Evolutionary conservation across 2,888 invertebrate species (phyloP), one percentile per base, ranked within the genome.

Genomic region (Chloromyia formosa): DNA sequence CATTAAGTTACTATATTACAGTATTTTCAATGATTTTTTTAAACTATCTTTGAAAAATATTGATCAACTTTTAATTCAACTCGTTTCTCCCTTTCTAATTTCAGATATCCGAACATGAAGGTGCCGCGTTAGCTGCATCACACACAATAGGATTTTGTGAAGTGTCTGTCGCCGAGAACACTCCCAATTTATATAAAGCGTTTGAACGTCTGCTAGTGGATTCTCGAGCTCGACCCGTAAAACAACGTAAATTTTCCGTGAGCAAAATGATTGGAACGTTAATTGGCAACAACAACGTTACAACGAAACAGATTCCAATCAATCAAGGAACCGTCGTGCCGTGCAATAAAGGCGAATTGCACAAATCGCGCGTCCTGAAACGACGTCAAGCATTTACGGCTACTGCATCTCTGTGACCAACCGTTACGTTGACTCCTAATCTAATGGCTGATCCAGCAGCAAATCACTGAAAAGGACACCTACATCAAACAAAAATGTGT

Each of bases 81-180:
- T n/a, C n/a, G n/a, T n/a, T n/a, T n/a, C n/a, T n/a, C n/a, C n/a
- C n/a, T n/a, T n/a, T n/a, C n/a, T 83, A 81, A 80, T 84, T 86
- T n/a, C 88, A 92, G 92, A 90, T 92, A 75, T 88, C 90, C 60
- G 90, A 91, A 81, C 88, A 89, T 74, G 93, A 93, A 82, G 93
- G 92, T 18, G 89, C 91, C 79, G 87, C 89, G 35, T 83, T 90
- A 49, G 91, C 92, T 56, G 87, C 90, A 54, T 89, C 90, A 75
- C 88, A 90, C 82, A 89, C 90, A 20, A 91, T 92, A 78, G 91
- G 90, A 68, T 94, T 93, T 85, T 90, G 91, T 84, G 93, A 94
- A 84, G 91, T 93, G n/a, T 92, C 93, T 22, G 93, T 93, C 7
- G 93, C 93, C 0, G 93, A 93, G 83, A 93, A 93, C 84, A 91